A percentile compares a stretch with the other conserved stretches of the same genome.
Conservation (phyloP, 2,888 invertebrate genomes). For the Lithophane ornitopus region DNA sequence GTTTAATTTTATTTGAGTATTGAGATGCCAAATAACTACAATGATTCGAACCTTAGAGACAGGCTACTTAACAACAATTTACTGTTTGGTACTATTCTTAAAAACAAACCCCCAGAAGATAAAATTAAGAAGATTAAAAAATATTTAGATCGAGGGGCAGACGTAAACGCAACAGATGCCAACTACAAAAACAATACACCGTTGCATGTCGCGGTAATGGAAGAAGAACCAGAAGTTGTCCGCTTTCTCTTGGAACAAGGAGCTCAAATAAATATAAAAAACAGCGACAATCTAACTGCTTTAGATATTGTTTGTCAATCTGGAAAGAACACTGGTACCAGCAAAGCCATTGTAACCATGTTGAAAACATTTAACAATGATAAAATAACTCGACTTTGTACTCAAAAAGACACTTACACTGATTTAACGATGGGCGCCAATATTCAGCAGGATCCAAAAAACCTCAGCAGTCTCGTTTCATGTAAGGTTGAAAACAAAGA, state of each 20-base stretch:
- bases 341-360: slow-evolving; percentile 3
- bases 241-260: slow-evolving; percentile 28
- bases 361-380: slow-evolving; percentile 1
- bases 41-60: slow-evolving; percentile 22
- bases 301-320: slow-evolving; percentile 45
- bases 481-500: not conserved
- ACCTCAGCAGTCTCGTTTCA: too few species aligned
- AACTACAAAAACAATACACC: slow-evolving; percentile 62
- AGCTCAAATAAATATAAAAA: slow-evolving; percentile 48
- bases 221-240: slow-evolving; percentile 49
- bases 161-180: slow-evolving; percentile 64
- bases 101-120: slow-evolving; percentile 29
- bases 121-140: slow-evolving; percentile 52
- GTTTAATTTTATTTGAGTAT: not conserved
- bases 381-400: not conserved
- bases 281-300: slow-evolving; percentile 58
- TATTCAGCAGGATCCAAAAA: too few species aligned
- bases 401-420: too few species aligned
- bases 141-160: slow-evolving; percentile 60
- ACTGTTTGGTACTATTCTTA: slow-evolving; percentile 53
- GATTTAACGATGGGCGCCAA: too few species aligned
- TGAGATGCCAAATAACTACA: slow-evolving; percentile 13
- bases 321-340: too few species aligned
- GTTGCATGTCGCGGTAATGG: slow-evolving; percentile 63
- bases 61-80: slow-evolving; percentile 51